Evolutionary conservation across 2,888 invertebrate genomes (phyloP).

Genomic region (Andrena haemorrhoa): DNA sequence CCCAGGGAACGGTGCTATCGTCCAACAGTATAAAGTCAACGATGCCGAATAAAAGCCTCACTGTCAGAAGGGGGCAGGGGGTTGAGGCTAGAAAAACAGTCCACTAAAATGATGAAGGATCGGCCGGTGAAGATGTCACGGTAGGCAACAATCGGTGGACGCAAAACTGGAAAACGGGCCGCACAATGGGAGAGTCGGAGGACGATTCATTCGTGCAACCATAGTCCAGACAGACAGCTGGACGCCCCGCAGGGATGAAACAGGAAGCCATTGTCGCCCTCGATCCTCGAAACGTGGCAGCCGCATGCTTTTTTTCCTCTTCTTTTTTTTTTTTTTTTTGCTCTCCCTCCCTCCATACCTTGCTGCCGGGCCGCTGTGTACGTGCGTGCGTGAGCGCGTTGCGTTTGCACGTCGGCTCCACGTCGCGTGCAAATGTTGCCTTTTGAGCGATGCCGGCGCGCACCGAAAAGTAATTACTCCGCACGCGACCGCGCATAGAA

Average conservation of each 20-base stretch:
- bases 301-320: slow-evolving; percentile 48
- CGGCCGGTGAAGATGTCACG: slow-evolving; percentile 68
- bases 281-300: slow-evolving; percentile 65
- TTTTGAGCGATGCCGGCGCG: slow-evolving; percentile 69
- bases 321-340: slow-evolving; percentile 29
- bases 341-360: slow-evolving; percentile 16
- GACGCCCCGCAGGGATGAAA: slow-evolving; percentile 77
- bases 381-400: slow-evolving; percentile 29
- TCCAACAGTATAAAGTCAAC: slow-evolving; percentile 35
- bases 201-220: slow-evolving; percentile 70
- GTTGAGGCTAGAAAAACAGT: slow-evolving; percentile 16
- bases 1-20: slow-evolving; percentile 4
- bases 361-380: slow-evolving; percentile 19
- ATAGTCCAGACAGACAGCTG: slow-evolving; percentile 75
- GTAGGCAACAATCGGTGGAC: slow-evolving; percentile 57
- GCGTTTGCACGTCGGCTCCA: slow-evolving; percentile 47
- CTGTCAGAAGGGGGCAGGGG: slow-evolving; percentile 3
- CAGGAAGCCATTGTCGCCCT: slow-evolving; percentile 78
- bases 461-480: slow-evolving; percentile 77
- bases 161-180: slow-evolving; percentile 64
- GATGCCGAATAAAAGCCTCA: slow-evolving; percentile 50
- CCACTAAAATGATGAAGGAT: slow-evolving; percentile 61
- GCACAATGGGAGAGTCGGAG: slow-evolving; percentile 64
- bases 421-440: slow-evolving; percentile 75
- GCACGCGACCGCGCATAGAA: slow-evolving; percentile 75